Evolutionary conservation across 2,888 invertebrate genomes (phyloP), one percentile per base, ranked within the genome.

Genomic region (Tethea ocularis): DNA sequence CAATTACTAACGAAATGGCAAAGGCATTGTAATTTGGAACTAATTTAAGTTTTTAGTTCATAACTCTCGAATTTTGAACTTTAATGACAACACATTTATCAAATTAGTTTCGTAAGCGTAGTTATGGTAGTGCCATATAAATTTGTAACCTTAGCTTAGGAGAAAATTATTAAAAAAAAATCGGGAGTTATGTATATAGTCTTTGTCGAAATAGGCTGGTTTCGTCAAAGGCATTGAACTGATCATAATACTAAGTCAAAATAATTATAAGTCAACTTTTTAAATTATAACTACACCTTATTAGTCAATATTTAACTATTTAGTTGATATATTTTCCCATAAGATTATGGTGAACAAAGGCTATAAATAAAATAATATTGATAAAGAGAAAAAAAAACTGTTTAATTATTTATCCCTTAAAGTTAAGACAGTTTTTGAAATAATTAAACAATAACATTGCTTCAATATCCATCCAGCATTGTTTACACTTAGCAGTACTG

Each of bases 61-160:
- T 68, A 70, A 68, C 64, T 74, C 75, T 76, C 73, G 77, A 74
- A 75, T 67, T 74, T 61, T 51, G 52, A 38, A 53, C 51, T 51
- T 33, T 3, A 54, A 57, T 54, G 38, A n/a, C 36, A 3, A n/a
- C 7, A 20, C 10, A n/a, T 20, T 17, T 46, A 46, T 20, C 20
- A 57, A 61, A 59, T 59, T 63, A 54, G 54, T 59, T 60, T 29
- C 58, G 53, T 64, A 62, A 58, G 63, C 66, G 61, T 69, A 33
- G 13, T 2, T 33, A 72, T 69, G 63, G 72, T 75, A 82, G 85
- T 86, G 86, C 84, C 84, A 84, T 84, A 77, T 61, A 57, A 59
- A 60, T 38, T 52, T 54, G 46, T 52, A 61, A 57, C 51, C 52
- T 63, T 41, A 26, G 3, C 26, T 29, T 51, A 33, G 33, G 7